phyloP scores from a whole-genome alignment of 2,797 vertebrate species.

The Microctenopoma steveboyesi region DNA sequence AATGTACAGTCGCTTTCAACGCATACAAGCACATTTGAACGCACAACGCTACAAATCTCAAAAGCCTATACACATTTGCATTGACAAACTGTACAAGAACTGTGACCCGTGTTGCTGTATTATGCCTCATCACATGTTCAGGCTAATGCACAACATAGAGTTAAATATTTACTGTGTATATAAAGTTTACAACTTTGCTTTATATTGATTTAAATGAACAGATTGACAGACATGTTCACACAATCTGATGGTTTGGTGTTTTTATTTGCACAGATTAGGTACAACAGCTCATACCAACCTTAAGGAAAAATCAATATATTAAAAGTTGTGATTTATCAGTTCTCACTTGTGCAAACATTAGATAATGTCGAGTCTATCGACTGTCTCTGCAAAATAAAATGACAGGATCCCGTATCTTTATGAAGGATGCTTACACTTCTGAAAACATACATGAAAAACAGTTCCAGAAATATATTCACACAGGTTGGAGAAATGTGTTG shows the following conservation, averaged over 20 bases:
- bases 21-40: not conserved
- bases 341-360: not conserved
- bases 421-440: not conserved
- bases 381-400: not conserved
- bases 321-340: not conserved
- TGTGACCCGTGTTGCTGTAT: not conserved
- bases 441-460: not conserved
- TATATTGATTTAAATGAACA: conserved; percentile 2
- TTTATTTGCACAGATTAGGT: conserved; percentile 4
- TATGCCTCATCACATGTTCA: not conserved
- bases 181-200: not conserved
- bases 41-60: too few relatives aligned
- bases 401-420: not conserved
- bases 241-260: not conserved
- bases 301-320: not conserved
- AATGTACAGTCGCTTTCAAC: not conserved
- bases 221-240: not conserved
- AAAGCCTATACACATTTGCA: too few relatives aligned
- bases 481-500: not conserved
- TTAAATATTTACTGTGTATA: too few relatives aligned
- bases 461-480: not conserved
- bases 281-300: not conserved
- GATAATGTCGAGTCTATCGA: conserved; percentile 1
- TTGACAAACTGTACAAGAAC: not conserved
- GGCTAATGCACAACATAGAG: conserved; percentile 14